Conservation (phyloP, 2,113 vertebrate genomes). For the Ancistrus triradiatus region DNA sequence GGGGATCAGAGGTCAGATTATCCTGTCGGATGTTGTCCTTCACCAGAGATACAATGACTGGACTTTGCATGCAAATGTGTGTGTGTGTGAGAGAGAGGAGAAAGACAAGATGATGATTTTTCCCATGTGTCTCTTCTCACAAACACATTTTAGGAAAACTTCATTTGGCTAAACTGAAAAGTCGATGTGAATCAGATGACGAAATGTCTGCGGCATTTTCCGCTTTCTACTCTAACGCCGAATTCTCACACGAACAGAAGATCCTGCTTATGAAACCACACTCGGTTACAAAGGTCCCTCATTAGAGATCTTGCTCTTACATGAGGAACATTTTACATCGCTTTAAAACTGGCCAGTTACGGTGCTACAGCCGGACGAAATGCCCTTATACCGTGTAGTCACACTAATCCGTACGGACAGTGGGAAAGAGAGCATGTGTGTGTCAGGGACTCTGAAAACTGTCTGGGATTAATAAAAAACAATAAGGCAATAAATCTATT, state of each 20-base stretch:
- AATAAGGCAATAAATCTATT: constrained; percentile 13
- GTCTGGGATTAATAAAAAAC: constrained; percentile 21
- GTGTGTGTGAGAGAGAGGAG: not conserved
- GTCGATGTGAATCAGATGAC: not conserved
- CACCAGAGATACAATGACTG: constrained; percentile 51
- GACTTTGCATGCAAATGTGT: not conserved
- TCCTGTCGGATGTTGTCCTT: constrained; percentile 69
- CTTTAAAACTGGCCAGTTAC: constrained; percentile 1
- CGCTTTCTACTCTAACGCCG: not conserved
- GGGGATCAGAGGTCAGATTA: constrained; percentile 71
- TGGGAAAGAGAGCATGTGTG: not conserved
- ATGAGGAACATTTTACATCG: constrained; percentile 15
- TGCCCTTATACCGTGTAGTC: not conserved
- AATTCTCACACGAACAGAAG: not conserved
- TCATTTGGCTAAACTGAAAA: not conserved
- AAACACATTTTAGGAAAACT: constrained; percentile 2
- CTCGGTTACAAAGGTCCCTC: too few relatives aligned
- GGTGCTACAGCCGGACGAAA: not conserved
- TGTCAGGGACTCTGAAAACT: not conserved
- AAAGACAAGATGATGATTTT: constrained; percentile 3
- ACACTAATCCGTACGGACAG: too few relatives aligned
- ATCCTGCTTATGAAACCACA: constrained; percentile 5
- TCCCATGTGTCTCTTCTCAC: not conserved
- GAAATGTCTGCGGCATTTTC: not conserved
- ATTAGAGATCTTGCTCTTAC: not conserved